Base-by-base conservation (phyloP, 2,113 vertebrate species). In the Crotalus horridus region DNA sequence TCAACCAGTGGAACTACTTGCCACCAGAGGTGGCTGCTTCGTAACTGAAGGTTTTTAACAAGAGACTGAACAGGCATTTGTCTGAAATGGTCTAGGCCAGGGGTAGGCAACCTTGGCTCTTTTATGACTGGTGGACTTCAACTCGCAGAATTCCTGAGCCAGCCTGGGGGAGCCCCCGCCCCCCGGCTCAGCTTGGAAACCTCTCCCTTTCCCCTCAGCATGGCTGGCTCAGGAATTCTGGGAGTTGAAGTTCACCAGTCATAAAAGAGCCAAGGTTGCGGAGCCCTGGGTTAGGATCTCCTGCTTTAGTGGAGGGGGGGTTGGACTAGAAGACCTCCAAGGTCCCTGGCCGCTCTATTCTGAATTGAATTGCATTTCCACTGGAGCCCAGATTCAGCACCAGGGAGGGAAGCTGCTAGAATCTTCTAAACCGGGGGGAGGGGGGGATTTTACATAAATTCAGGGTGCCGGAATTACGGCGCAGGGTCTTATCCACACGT, bases 401-500 rank as follows among this genome's bases (percentile, higher is more conserved):
- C n/a, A 1, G n/a, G n/a, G 4, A 17, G 29, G n/a, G 81, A 1
- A 85, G 81, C 39, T 46, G 39, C 81, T 26, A 4, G 69, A 6
- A 81, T 86, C 9, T 24, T 23, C 43, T 46, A 46, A 85, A 85
- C 1, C 39, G 4, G 64, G 69, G 15, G 69, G 59, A 2, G 39
- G 39, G 39, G 59, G 2, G 58, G 6, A 39, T 15, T 74, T 74
- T 17, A 5, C n/a, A 13, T 17, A 33, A 15, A 2, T 74, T 17
- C n/a, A 15, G 64, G 12, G 11, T 1, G n/a, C n/a, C 13, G 0
- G 12, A 17, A 15, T 33, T 6, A 39, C 0, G 69, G 64, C 29
- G 4, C 10, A 6, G 0, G 5, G 1, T 3, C n/a, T 12, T 39
- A 2, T 39, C 39, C 39, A 2, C 39, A 2, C 39, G 39, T 39